Evolutionary conservation across 2,888 invertebrate species (phyloP).

Genomic region (Aplocera efformata): DNA sequence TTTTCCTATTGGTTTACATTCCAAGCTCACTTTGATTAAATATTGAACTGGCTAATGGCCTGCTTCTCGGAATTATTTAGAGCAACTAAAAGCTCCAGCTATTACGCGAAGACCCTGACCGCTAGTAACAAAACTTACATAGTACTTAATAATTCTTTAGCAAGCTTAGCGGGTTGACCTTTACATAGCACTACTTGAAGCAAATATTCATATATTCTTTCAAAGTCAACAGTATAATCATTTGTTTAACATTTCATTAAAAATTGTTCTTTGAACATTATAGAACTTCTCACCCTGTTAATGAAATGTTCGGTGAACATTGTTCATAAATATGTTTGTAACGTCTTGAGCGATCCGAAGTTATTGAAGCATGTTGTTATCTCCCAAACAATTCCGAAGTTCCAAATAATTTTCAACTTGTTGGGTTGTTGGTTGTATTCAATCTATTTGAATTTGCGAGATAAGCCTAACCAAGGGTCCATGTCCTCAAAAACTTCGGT

Average conservation of each 20-base stretch:
- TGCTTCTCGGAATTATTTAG: conserved; percentile 47
- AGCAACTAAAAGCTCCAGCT: conserved; percentile 34
- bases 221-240: no score
- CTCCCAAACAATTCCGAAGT: neutral
- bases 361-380: neutral
- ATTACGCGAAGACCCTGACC: neutral
- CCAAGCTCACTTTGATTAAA: conserved; percentile 46
- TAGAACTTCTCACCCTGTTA: no score
- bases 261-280: no score
- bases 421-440: neutral
- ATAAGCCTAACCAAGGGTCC: neutral
- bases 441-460: conserved; percentile 4
- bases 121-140: no score
- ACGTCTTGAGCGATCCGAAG: neutral
- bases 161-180: no score
- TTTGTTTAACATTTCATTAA: no score
- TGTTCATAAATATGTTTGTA: no score
- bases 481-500: neutral
- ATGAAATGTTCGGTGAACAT: no score
- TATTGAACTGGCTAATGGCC: conserved; percentile 50
- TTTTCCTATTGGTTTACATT: no score
- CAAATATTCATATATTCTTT: no score
- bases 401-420: conserved; percentile 1
- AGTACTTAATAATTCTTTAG: no score
- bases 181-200: no score